Evolutionary conservation across 1,140 invertebrate species (phyloP).

Genomic region (Cardiocondyla obscurior): DNA sequence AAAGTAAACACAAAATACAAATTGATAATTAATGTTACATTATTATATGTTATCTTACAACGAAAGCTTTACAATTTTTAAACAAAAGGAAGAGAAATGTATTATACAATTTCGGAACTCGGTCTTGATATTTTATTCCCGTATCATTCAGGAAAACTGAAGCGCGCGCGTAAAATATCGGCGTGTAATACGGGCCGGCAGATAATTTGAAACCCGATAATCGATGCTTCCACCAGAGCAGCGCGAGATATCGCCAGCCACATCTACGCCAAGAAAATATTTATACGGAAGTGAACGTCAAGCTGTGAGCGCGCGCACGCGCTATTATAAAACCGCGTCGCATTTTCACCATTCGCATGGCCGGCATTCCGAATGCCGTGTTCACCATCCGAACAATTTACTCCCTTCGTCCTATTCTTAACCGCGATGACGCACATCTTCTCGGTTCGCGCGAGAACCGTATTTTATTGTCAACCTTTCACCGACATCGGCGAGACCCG

Average conservation of each 20-base stretch:
- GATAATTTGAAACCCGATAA: constrained; percentile 57
- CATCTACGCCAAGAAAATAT: constrained; percentile 44
- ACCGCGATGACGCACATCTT: constrained; percentile 29
- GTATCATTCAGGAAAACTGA: constrained; percentile 33
- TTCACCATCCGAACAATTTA: constrained; percentile 36
- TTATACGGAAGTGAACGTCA: constrained; percentile 49
- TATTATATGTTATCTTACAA: not conserved
- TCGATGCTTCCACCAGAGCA: constrained; percentile 37
- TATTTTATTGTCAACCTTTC: constrained; percentile 36
- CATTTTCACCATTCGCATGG: constrained; percentile 23
- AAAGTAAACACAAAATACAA: not conserved
- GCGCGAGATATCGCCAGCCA: constrained; percentile 30
- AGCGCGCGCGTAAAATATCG: not conserved
- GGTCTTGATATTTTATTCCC: constrained; percentile 29
- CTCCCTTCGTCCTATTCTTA: constrained; percentile 28
- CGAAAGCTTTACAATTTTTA: not conserved
- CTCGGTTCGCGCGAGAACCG: not conserved
- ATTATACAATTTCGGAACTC: not conserved
- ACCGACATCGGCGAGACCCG: not conserved
- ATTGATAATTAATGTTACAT: not conserved
- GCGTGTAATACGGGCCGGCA: constrained; percentile 41
- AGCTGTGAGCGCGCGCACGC: not conserved
- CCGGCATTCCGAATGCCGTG: constrained; percentile 27
- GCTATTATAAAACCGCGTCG: not conserved
- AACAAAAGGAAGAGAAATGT: not conserved